These are phyloP conservation scores for Neria commutata DNA, from an alignment of 2,888 invertebrate species.

Conservation along the genomic window DNA sequence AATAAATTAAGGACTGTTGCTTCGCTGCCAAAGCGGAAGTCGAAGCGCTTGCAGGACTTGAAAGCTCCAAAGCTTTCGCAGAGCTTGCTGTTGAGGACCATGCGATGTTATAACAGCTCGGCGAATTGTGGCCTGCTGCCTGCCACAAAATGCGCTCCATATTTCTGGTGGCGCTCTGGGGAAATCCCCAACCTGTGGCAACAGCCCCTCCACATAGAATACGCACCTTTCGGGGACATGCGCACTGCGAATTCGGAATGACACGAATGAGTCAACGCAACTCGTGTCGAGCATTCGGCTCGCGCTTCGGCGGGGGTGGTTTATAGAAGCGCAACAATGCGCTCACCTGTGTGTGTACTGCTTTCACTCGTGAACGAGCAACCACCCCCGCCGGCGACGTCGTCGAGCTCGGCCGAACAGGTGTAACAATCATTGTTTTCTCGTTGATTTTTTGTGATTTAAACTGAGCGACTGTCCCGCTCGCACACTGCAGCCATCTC, in stretches of 20 bases:
- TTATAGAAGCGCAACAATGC: constrained; percentile 22
- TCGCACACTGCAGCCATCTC: constrained; percentile 40
- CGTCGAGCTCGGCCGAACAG: constrained; percentile 47
- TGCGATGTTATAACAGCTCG: no score
- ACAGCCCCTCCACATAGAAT: constrained; percentile 31
- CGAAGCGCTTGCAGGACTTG: not conserved
- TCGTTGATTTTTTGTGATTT: constrained; percentile 50
- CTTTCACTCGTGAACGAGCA: not conserved
- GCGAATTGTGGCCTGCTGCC: no score
- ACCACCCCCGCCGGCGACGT: constrained; percentile 34
- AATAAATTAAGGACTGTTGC: constrained; percentile 32
- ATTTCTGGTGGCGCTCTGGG: no score
- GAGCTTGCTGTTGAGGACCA: no score
- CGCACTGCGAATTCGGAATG: constrained; percentile 39
- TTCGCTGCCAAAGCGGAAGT: not conserved
- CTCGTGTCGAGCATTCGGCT: constrained; percentile 14
- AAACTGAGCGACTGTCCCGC: constrained; percentile 33
- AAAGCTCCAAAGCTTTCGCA: not conserved
- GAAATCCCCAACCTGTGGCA: no score
- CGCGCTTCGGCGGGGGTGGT: not conserved
- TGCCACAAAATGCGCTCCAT: no score
- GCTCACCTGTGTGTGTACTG: constrained; percentile 21
- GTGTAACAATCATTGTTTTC: constrained; percentile 58
- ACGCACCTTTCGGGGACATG: constrained; percentile 49
- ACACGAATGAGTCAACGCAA: constrained; percentile 30